Conservation (phyloP, 2,113 vertebrate genomes). For the Hippocampus abdominalis region DNA sequence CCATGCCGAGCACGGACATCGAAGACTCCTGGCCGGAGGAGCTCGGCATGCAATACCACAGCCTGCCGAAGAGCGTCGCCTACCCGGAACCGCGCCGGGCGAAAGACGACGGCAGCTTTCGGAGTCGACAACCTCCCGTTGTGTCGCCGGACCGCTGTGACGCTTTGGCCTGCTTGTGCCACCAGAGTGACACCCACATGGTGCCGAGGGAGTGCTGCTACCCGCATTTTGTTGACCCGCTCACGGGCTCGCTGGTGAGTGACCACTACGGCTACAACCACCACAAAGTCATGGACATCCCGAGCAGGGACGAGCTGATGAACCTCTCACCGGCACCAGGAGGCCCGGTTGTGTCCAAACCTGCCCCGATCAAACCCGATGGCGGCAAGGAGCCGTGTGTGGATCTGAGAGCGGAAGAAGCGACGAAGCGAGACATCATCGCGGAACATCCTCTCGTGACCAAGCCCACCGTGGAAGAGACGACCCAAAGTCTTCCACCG, state of each 20-base stretch:
- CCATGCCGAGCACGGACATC: constrained; percentile 72
- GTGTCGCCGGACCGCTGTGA: constrained; percentile 58
- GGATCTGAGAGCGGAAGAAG: constrained; percentile 20
- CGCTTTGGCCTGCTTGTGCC: constrained; percentile 70
- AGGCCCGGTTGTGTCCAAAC: constrained; percentile 58
- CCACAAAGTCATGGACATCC: constrained; percentile 53
- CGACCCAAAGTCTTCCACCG: constrained; percentile 33
- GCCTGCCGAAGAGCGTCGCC: constrained; percentile 56
- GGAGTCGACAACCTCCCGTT: constrained; percentile 49
- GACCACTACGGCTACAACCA: constrained; percentile 55
- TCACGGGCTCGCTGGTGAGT: constrained; percentile 67
- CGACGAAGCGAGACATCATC: constrained; percentile 32
- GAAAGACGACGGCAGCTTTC: constrained; percentile 67
- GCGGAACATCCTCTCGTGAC: constrained; percentile 39
- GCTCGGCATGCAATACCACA: constrained; percentile 57
- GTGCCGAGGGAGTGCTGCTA: constrained; percentile 66
- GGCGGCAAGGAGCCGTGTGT: constrained; percentile 48
- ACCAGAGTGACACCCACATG: constrained; percentile 50
- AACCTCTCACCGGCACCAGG: constrained; percentile 61
- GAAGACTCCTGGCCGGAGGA: constrained; percentile 73
- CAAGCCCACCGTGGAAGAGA: constrained; percentile 43
- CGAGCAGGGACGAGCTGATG: constrained; percentile 56
- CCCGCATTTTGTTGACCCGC: constrained; percentile 72
- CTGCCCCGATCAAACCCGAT: constrained; percentile 34
- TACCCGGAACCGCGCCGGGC: constrained; percentile 61